phyloP scores from a whole-genome alignment of 2,888 invertebrate species.

The Pilophorus perplexus region DNA sequence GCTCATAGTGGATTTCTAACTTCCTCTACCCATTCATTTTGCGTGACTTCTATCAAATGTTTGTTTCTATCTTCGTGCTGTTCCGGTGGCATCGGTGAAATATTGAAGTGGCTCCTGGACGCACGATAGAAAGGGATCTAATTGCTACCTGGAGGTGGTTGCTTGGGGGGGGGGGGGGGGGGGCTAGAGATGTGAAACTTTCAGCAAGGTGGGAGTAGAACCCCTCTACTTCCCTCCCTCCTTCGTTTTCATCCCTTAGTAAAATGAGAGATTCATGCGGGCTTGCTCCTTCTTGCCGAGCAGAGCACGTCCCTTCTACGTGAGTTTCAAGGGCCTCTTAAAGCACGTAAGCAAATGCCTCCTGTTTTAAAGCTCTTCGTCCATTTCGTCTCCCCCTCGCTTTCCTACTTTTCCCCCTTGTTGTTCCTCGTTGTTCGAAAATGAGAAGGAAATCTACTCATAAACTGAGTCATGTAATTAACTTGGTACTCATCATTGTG shows the following conservation, averaged over 20 bases:
- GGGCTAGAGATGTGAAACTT: slow-evolving; percentile 16
- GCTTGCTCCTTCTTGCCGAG: slow-evolving; percentile 24
- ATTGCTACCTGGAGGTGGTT: slow-evolving; percentile 4
- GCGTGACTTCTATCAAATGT: too few species aligned
- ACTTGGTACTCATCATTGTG: too few species aligned
- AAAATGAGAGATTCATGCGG: slow-evolving; percentile 38
- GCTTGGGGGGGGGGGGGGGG: not conserved
- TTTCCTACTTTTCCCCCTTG: not conserved
- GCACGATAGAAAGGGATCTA: not conserved
- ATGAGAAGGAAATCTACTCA: not conserved
- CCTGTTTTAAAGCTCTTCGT: slow-evolving; percentile 15
- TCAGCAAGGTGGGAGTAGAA: slow-evolving; percentile 7
- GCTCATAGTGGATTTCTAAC: too few species aligned
- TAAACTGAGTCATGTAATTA: not conserved
- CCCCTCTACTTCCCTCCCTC: not conserved
- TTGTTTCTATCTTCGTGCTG: too few species aligned
- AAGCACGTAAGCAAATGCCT: slow-evolving; percentile 36
- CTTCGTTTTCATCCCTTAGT: slow-evolving; percentile 27
- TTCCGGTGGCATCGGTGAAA: slow-evolving; percentile 2
- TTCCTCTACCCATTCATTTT: too few species aligned
- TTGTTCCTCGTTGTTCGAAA: not conserved
- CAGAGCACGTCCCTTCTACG: slow-evolving; percentile 31
- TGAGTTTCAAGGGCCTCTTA: slow-evolving; percentile 25
- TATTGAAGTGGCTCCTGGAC: slow-evolving; percentile 23
- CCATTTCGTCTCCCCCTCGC: not conserved